phyloP scores from a whole-genome alignment of 2,113 vertebrate genomes.

The Amphiprion ocellaris region DNA sequence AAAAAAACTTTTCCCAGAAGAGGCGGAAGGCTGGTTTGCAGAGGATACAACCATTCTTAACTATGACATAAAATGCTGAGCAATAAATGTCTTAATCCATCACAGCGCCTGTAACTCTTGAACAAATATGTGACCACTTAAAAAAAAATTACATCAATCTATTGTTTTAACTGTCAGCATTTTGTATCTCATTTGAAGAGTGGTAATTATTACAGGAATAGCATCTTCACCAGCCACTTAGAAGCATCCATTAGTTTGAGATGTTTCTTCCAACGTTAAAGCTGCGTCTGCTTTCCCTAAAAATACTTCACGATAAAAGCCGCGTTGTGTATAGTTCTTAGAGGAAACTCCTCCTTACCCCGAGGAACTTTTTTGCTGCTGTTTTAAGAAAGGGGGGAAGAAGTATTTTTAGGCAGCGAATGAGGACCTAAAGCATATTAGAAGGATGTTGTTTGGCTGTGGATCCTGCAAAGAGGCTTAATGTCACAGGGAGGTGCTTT shows the following conservation, averaged over 20 bases:
- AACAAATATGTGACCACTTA: slow-evolving; percentile 32
- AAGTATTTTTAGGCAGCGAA: slow-evolving; percentile 34
- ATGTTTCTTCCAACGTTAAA: slow-evolving; percentile 5
- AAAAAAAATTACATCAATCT: slow-evolving; percentile 26
- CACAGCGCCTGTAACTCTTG: slow-evolving; percentile 13
- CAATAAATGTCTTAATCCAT: slow-evolving; percentile 51
- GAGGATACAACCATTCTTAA: slow-evolving; percentile 44
- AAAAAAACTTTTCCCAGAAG: slow-evolving; percentile 19
- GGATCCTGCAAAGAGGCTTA: slow-evolving; percentile 39
- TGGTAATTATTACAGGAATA: slow-evolving; percentile 13
- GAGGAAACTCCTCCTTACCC: slow-evolving; percentile 14
- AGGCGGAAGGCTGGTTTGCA: slow-evolving; percentile 10
- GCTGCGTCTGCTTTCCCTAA: slow-evolving; percentile 15
- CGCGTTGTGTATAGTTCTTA: slow-evolving; percentile 1
- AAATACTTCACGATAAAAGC: slow-evolving; percentile 26
- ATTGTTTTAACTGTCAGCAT: slow-evolving; percentile 7
- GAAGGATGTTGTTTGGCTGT: slow-evolving; percentile 24
- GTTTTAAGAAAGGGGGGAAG: slow-evolving; percentile 1
- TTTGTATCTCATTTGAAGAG: slow-evolving; percentile 16
- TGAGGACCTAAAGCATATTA: slow-evolving; percentile 30
- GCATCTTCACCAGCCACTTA: slow-evolving; percentile 5
- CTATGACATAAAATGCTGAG: slow-evolving; percentile 24
- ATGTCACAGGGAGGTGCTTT: slow-evolving; percentile 24
- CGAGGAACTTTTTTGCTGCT: slow-evolving; percentile 10
- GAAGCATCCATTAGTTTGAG: slow-evolving; percentile 9